These are phyloP conservation scores for Melanotaenia parkinsoni DNA, from an alignment of 2,797 vertebrate genomes.

Conservation along the genomic window DNA sequence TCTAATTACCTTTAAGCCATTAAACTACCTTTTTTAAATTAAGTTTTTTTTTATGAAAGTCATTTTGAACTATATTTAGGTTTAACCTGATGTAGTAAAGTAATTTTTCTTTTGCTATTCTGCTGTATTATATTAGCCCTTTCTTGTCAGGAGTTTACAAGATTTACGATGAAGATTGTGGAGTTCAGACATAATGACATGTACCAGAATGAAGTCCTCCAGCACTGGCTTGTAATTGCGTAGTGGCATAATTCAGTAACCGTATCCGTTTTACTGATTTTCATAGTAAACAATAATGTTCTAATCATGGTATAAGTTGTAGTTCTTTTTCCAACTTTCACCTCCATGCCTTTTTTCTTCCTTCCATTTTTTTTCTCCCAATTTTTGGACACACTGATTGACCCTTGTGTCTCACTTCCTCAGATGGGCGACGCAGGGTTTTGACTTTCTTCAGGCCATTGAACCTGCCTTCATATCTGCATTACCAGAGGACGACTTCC, in stretches of 20 bases:
- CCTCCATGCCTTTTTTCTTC: background rate
- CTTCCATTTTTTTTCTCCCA: background rate
- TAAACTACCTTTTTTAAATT: background rate
- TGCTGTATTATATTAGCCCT: background rate
- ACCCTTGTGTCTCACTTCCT: constrained; percentile 20
- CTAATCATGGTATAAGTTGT: too few relatives aligned
- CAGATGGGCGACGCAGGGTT: constrained; percentile 99
- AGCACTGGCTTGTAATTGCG: background rate
- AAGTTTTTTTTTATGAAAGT: too few relatives aligned
- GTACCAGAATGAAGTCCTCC: constrained; percentile 7
- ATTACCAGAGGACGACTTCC: constrained; percentile 97
- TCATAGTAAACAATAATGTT: too few relatives aligned
- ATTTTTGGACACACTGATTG: background rate
- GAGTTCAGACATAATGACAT: background rate
- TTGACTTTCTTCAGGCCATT: constrained; percentile 99
- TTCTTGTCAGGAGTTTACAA: constrained; percentile 11
- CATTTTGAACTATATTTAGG: background rate
- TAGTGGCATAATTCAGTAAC: background rate
- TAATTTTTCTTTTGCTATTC: background rate
- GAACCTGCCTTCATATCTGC: constrained; percentile 98
- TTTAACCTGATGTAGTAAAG: background rate
- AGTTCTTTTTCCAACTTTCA: background rate
- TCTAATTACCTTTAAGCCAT: background rate
- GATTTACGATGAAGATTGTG: constrained; percentile 8
- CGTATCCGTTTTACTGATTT: too few relatives aligned